Percentiles rank a stretch among this genome's conserved stretches.
phyloP scores from a whole-genome alignment of 2,888 invertebrate genomes.

The Orthonevra nobilis region DNA sequence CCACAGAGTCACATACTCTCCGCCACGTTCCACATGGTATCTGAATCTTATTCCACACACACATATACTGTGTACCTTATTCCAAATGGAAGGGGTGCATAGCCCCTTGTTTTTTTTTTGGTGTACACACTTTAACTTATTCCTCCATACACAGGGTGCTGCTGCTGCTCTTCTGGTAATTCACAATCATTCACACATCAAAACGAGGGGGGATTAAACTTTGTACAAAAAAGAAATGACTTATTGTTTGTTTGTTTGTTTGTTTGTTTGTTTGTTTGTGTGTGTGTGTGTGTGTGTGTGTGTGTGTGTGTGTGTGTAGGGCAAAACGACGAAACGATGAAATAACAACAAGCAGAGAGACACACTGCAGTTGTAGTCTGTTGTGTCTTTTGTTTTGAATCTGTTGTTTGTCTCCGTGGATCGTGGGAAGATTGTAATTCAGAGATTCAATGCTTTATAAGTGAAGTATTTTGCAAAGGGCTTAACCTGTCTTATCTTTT shows the following conservation, averaged over 20 bases:
- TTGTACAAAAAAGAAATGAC: conserved; percentile 21
- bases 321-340: conserved; percentile 21
- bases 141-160: too few relatives aligned
- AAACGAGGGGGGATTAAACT: conserved; percentile 30
- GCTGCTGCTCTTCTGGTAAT: conserved; percentile 30
- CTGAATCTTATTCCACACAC: too few relatives aligned
- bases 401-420: too few relatives aligned
- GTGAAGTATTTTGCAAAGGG: conserved; percentile 22
- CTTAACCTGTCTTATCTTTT: conserved; percentile 40
- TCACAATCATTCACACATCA: conserved; percentile 54
- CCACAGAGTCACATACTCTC: too few relatives aligned
- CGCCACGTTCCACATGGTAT: too few relatives aligned
- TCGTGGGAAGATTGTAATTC: conserved; percentile 68
- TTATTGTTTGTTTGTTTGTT: conserved; percentile 37
- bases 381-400: conserved; percentile 56
- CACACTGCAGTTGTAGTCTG: too few relatives aligned
- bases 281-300: too few relatives aligned
- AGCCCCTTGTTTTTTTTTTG: conserved; percentile 35
- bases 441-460: conserved; percentile 45
- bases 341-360: conserved; percentile 50
- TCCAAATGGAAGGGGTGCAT: conserved; percentile 44
- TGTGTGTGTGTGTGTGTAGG: too few relatives aligned
- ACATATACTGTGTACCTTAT: too few relatives aligned
- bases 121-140: conserved; percentile 2
- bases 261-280: too few relatives aligned